Percentiles rank a stretch among this genome's conserved stretches.
Evolutionary conservation across 1,140 invertebrate genomes (phyloP).

Genomic region (Ceratina japonica): DNA sequence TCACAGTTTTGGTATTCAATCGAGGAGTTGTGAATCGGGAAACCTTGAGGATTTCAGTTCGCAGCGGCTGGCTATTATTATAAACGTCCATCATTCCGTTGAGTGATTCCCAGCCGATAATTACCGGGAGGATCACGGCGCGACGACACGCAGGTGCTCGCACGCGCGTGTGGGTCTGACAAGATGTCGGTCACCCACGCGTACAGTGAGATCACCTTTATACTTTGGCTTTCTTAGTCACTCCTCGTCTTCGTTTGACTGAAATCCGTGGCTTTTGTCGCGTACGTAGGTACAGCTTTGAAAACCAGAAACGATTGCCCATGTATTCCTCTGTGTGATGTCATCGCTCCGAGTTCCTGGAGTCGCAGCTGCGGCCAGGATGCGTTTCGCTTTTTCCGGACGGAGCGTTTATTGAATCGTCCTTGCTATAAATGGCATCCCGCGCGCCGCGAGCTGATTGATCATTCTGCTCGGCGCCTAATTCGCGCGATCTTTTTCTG

Average conservation of each 20-base stretch:
- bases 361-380: background rate
- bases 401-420: constrained; percentile 20
- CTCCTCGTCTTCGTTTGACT: constrained; percentile 36
- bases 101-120: constrained; percentile 35
- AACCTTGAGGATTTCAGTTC: background rate
- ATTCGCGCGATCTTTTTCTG: background rate
- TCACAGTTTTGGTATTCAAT: background rate
- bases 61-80: background rate
- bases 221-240: constrained; percentile 66
- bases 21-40: background rate
- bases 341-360: constrained; percentile 22
- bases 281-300: background rate
- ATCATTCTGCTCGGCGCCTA: background rate
- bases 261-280: constrained; percentile 38
- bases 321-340: constrained; percentile 8
- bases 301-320: constrained; percentile 9
- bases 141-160: constrained; percentile 55
- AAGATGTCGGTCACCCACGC: constrained; percentile 70
- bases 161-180: constrained; percentile 66
- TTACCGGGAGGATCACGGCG: constrained; percentile 33
- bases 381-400: constrained; percentile 18
- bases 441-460: background rate
- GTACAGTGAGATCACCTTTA: constrained; percentile 72
- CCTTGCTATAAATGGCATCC: constrained; percentile 6
- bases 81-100: background rate